Evolutionary conservation across 1,140 invertebrate species (phyloP), one percentile per base, ranked within the genome.

Genomic region (Pollicipes pollicipes): DNA sequence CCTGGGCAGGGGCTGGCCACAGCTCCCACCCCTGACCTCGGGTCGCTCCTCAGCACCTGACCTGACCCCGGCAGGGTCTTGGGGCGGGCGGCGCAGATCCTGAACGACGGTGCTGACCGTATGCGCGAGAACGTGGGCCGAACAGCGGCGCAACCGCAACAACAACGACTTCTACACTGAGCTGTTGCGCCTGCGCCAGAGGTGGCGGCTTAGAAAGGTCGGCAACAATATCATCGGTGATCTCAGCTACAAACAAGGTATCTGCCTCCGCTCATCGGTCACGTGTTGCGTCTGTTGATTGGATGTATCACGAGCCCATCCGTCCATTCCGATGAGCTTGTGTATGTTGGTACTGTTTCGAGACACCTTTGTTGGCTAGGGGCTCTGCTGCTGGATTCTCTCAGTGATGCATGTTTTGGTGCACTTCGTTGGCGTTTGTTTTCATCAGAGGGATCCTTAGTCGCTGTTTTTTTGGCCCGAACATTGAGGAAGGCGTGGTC

Each of bases 221-320:
- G 93, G 91, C 0, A 96, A 93, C 77, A 88, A 89, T 0, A 97
- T 98, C 73, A 88, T 98, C 68, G 95, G 95, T 0, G 95, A 98
- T 82, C 84, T 98, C 1, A 97, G 93, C 80, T 97, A 95, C 79
- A 72, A 24, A 72, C 72, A 45, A 73, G 73, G 31, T 72, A 73
- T n/a, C 72, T 68, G 32, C 73, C 73, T n/a, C n/a, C n/a, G n/a
- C 84, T 91, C 74, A 95, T 94, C 74, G 84, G 86, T 86, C 77
- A 77, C 75, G 71, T 67, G 30, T 32, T 21, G 27, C 30, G 21
- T 63, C 68, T 27, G 68, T 26, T 24, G 32, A 27, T 16, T 10
- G 21, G 30, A 28, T 26, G 17, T 28, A 2, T 71, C 27, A 70
- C 30, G 21, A 29, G 24, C 6, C 17, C 32, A 26, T 71, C 69